Evolutionary conservation across 2,888 invertebrate genomes (phyloP).

Genomic region (Busseola fusca): DNA sequence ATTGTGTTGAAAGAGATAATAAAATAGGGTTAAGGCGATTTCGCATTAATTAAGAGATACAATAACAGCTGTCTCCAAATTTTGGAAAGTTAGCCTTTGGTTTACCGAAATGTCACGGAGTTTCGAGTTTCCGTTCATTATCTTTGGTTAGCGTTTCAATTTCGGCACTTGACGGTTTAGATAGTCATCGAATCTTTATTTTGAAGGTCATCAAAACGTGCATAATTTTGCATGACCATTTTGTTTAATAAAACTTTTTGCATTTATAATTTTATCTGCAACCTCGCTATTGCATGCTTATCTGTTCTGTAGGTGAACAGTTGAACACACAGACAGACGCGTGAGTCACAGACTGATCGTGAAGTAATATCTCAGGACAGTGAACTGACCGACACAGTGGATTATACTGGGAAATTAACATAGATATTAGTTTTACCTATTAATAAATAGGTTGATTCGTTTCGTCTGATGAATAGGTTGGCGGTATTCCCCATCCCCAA

Average conservation of each 20-base stretch:
- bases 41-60: background rate
- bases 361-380: slow-evolving; percentile 47
- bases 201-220: background rate
- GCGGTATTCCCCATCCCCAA: background rate
- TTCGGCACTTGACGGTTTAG: background rate
- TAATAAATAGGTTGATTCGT: slow-evolving; percentile 2
- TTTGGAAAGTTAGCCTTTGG: background rate
- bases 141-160: background rate
- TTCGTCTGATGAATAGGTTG: background rate
- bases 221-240: background rate
- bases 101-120: background rate
- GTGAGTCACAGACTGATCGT: slow-evolving; percentile 44
- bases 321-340: slow-evolving; percentile 25
- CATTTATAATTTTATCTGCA: slow-evolving; percentile 15
- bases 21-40: background rate
- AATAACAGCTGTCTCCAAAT: background rate
- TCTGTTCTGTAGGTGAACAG: slow-evolving; percentile 39
- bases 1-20: background rate
- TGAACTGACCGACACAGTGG: slow-evolving; percentile 39
- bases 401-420: slow-evolving; percentile 34
- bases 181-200: background rate
- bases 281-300: slow-evolving; percentile 19
- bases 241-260: background rate
- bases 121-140: slow-evolving; percentile 3
- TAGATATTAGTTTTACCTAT: slow-evolving; percentile 17